Evolutionary conservation across 2,113 vertebrate genomes (phyloP).

Genomic region (Jaculus jaculus): DNA sequence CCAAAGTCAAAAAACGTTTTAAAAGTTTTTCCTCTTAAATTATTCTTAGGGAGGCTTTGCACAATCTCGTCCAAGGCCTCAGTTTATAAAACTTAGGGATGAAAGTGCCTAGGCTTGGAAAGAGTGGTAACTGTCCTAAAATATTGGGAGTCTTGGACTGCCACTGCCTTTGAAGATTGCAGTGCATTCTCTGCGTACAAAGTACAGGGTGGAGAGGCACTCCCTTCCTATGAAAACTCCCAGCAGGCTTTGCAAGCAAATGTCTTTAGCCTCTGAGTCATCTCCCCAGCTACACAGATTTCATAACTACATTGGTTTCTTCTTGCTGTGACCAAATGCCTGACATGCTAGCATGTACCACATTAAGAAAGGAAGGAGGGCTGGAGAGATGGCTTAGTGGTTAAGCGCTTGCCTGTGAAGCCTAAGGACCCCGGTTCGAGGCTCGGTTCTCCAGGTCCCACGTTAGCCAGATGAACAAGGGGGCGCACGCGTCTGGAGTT

Average conservation of each 20-base stretch:
- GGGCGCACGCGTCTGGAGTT: too few relatives aligned
- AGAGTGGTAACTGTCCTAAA: not conserved
- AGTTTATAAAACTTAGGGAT: not conserved
- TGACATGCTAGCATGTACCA: too few relatives aligned
- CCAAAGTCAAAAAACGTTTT: not conserved
- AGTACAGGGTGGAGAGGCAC: rapidly evolving
- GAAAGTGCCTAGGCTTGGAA: not conserved
- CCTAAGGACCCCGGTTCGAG: too few relatives aligned
- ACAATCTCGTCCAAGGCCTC: not conserved
- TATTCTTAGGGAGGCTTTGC: not conserved
- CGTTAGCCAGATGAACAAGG: too few relatives aligned
- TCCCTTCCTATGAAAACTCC: not conserved
- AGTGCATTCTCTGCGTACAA: not conserved
- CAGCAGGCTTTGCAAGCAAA: too few relatives aligned
- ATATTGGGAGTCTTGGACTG: not conserved
- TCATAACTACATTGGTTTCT: not conserved
- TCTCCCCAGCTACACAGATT: too few relatives aligned
- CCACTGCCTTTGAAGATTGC: not conserved
- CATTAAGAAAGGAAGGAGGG: too few relatives aligned
- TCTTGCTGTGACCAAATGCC: not conserved
- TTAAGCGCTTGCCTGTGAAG: too few relatives aligned
- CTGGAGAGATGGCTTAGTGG: too few relatives aligned
- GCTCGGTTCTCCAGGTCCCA: too few relatives aligned
- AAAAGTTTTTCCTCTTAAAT: not conserved
- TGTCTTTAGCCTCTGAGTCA: too few relatives aligned